Percentiles rank a stretch among this genome's conserved stretches.
Evolutionary conservation across 2,113 vertebrate species (phyloP).

Genomic region (Etheostoma spectabile): DNA sequence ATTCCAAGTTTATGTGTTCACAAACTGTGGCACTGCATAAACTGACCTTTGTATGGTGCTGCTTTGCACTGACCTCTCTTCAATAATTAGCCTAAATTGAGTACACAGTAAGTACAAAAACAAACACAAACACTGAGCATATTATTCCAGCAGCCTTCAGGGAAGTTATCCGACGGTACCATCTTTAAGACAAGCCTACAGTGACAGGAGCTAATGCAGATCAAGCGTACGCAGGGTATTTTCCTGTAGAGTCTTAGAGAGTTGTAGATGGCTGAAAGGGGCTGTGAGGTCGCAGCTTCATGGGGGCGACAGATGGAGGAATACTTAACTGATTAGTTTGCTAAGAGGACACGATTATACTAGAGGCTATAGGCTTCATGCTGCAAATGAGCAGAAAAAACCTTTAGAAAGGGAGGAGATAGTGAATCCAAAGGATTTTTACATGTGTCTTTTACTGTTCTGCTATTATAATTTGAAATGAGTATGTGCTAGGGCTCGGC

Average conservation of each 20-base stretch:
- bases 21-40: slow-evolving; percentile 6
- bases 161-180: neutral
- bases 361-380: slow-evolving; percentile 30
- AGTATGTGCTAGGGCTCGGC: too few species aligned
- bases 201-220: slow-evolving; percentile 35
- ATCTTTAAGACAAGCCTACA: slow-evolving; percentile 21
- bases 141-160: slow-evolving; percentile 3
- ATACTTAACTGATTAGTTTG: slow-evolving; percentile 71
- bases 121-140: slow-evolving; percentile 3
- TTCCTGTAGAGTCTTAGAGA: slow-evolving; percentile 43
- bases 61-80: neutral
- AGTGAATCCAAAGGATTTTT: slow-evolving; percentile 16
- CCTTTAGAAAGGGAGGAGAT: slow-evolving; percentile 47
- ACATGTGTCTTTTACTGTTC: neutral
- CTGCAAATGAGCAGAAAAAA: slow-evolving; percentile 37
- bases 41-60: neutral
- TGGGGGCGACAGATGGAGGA: slow-evolving; percentile 71
- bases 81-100: neutral
- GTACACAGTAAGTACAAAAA: neutral
- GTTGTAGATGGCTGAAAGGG: slow-evolving; percentile 30
- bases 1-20: neutral
- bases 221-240: slow-evolving; percentile 15
- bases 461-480: neutral
- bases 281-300: slow-evolving; percentile 46
- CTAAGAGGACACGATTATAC: slow-evolving; percentile 64